A percentile compares a stretch with the other conserved stretches of the same genome.
These are phyloP conservation scores for Hyles euphorbiae DNA, from an alignment of 1,140 invertebrate species.

Conservation along the genomic window DNA sequence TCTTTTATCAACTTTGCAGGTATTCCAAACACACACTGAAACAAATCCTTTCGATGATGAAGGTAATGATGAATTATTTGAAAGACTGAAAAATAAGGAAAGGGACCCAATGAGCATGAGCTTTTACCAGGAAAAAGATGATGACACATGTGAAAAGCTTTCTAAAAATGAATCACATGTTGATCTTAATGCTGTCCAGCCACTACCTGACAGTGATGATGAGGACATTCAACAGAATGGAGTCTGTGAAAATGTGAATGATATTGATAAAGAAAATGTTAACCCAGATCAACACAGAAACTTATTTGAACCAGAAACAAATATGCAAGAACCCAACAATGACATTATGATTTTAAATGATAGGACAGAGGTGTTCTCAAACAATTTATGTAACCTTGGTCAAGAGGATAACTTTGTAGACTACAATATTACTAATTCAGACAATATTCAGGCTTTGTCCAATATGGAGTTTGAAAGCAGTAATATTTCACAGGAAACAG, in stretches of 20 bases:
- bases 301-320: slow-evolving; percentile 27
- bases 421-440: slow-evolving; percentile 40
- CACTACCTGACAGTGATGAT: slow-evolving; percentile 76
- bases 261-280: slow-evolving; percentile 60
- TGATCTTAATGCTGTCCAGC: slow-evolving; percentile 80
- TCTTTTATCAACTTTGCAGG: slow-evolving; percentile 38
- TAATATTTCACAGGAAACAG: slow-evolving; percentile 42
- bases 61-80: slow-evolving; percentile 67
- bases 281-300: slow-evolving; percentile 37
- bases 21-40: slow-evolving; percentile 61
- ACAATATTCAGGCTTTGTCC: slow-evolving; percentile 50
- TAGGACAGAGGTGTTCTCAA: slow-evolving; percentile 25
- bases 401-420: slow-evolving; percentile 47
- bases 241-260: slow-evolving; percentile 29
- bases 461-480: slow-evolving; percentile 52
- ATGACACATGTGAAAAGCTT: slow-evolving; percentile 74
- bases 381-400: slow-evolving; percentile 35
- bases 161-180: slow-evolving; percentile 57
- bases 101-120: slow-evolving; percentile 83
- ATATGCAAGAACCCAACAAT: slow-evolving; percentile 53
- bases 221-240: slow-evolving; percentile 68
- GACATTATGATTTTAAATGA: slow-evolving; percentile 59
- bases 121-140: slow-evolving; percentile 79
- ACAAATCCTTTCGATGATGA: slow-evolving; percentile 63
- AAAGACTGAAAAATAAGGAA: slow-evolving; percentile 74